Conservation (phyloP, 2,888 invertebrate species). For the Nemotelus nigrinus region DNA sequence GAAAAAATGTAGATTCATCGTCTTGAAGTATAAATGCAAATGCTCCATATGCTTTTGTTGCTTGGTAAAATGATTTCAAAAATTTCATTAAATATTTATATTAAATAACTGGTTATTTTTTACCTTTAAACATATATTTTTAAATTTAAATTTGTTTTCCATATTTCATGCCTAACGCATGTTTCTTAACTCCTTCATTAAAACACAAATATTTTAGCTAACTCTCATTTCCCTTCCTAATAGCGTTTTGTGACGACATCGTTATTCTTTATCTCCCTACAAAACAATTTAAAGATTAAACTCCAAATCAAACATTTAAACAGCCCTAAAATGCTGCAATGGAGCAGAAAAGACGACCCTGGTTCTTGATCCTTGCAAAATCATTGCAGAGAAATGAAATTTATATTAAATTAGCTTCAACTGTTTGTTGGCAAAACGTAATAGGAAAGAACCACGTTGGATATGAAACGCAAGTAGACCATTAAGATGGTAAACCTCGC, state of each 20-base stretch:
- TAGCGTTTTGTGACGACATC: constrained; percentile 46
- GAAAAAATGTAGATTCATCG: too few species aligned
- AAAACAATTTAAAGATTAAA: constrained; percentile 28
- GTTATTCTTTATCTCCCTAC: background rate
- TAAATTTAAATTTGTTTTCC: too few species aligned
- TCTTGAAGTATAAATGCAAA: too few species aligned
- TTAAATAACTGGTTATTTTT: too few species aligned
- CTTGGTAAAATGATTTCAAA: too few species aligned
- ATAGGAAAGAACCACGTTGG: background rate
- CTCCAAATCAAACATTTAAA: constrained; percentile 32
- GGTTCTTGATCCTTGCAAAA: constrained; percentile 1
- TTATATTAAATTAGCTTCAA: constrained; percentile 41
- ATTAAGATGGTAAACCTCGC: background rate
- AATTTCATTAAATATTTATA: too few species aligned
- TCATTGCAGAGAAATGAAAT: constrained; percentile 32
- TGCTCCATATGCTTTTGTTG: too few species aligned
- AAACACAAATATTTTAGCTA: too few species aligned
- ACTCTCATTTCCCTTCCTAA: constrained; percentile 44
- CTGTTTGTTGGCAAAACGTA: constrained; percentile 32
- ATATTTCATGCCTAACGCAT: too few species aligned
- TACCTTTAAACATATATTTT: too few species aligned
- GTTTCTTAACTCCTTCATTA: too few species aligned
- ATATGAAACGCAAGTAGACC: background rate
- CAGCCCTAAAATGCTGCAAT: background rate
- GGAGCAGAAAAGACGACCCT: background rate